Percentiles rank a stretch among this genome's conserved stretches.
Evolutionary conservation across 2,113 vertebrate species (phyloP).

Genomic region (Centropus unirufus): DNA sequence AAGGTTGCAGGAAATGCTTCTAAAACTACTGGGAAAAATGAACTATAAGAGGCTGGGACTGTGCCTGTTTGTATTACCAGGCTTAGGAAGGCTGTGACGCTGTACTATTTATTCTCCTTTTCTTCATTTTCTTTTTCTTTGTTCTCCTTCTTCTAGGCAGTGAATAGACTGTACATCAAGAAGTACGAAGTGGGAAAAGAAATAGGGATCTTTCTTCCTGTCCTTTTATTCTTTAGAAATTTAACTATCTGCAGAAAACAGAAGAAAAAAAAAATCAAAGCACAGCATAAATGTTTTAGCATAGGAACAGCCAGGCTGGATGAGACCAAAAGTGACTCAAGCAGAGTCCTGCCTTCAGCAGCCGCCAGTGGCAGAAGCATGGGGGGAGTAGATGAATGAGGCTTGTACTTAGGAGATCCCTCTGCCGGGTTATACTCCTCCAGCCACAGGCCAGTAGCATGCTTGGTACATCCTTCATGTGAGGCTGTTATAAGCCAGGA

Average conservation of each 20-base stretch:
- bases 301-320: background rate
- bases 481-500: background rate
- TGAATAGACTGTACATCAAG: background rate
- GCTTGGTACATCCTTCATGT: background rate
- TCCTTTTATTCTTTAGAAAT: background rate
- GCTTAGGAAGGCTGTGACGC: background rate
- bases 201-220: background rate
- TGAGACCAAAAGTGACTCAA: background rate
- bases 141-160: background rate
- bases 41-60: background rate
- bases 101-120: background rate
- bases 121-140: background rate
- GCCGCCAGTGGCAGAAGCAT: background rate
- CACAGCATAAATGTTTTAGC: background rate
- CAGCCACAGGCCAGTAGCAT: background rate
- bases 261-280: background rate
- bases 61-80: background rate
- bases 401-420: background rate
- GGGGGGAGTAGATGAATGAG: background rate
- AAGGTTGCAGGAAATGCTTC: background rate
- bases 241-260: background rate
- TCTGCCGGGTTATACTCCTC: background rate
- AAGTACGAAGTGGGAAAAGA: background rate
- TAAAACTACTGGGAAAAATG: background rate
- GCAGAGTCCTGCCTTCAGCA: background rate